phyloP scores from a whole-genome alignment of 1,140 invertebrate species.

The Elymnias hypermnestra region DNA sequence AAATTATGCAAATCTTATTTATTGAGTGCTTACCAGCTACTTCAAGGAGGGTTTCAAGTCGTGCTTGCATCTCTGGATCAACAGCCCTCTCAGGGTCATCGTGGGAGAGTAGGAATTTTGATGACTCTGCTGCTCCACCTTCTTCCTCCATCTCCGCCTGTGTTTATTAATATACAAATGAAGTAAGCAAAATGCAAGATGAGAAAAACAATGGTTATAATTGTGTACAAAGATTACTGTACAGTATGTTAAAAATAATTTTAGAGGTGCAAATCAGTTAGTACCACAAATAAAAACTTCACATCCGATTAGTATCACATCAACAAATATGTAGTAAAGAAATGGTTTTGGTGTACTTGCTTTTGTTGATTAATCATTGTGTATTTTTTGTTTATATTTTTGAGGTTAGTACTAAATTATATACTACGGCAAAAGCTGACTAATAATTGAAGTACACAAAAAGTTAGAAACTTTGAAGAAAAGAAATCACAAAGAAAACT shows the following conservation, averaged over 20 bases:
- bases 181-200: neutral
- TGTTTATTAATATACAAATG: constrained; percentile 20
- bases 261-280: constrained; percentile 4
- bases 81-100: constrained; percentile 87
- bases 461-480: constrained; percentile 21
- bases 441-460: constrained; percentile 11
- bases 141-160: constrained; percentile 80
- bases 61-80: constrained; percentile 92
- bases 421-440: constrained; percentile 2
- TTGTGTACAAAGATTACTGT: no score
- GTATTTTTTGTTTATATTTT: constrained; percentile 30
- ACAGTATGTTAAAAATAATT: constrained; percentile 1
- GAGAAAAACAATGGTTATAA: neutral
- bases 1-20: no score
- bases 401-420: constrained; percentile 22
- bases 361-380: constrained; percentile 26
- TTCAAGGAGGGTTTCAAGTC: constrained; percentile 91
- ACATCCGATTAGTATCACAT: constrained; percentile 19
- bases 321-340: constrained; percentile 28
- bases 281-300: constrained; percentile 8
- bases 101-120: constrained; percentile 86
- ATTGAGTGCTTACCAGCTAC: constrained; percentile 84
- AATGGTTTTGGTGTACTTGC: constrained; percentile 29
- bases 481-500: constrained; percentile 23
- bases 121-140: constrained; percentile 83